These are phyloP conservation scores for Scrobipalpa atriplicella DNA, from an alignment of 2,888 invertebrate species.

Conservation along the genomic window DNA sequence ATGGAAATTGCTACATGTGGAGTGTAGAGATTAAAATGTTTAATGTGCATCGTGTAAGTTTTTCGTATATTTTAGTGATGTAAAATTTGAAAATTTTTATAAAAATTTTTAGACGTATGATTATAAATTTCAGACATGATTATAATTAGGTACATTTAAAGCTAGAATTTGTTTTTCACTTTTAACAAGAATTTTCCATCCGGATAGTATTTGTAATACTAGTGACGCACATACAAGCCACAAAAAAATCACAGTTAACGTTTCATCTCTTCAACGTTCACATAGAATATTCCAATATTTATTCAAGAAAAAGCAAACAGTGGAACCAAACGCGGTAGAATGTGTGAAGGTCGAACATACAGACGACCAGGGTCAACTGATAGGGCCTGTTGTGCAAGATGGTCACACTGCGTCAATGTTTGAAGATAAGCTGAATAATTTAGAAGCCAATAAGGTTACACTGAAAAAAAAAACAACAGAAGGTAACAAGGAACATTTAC, in stretches of 20 bases:
- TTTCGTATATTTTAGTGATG: too few species aligned
- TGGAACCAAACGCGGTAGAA: slow-evolving; percentile 38
- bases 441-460: background rate
- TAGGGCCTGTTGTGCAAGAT: slow-evolving; percentile 27
- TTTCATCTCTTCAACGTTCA: slow-evolving; percentile 26
- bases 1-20: background rate
- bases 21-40: background rate
- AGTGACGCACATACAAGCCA: background rate
- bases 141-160: too few species aligned
- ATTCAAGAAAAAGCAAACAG: slow-evolving; percentile 33
- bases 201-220: background rate
- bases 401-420: slow-evolving; percentile 12
- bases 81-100: too few species aligned
- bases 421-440: slow-evolving; percentile 6
- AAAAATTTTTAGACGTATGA: too few species aligned
- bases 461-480: background rate
- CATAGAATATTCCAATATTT: slow-evolving; percentile 34
- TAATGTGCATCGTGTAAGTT: background rate
- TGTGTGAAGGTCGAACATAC: slow-evolving; percentile 39
- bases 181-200: too few species aligned
- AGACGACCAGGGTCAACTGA: slow-evolving; percentile 37
- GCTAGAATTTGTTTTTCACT: too few species aligned
- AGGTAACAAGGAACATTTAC: background rate
- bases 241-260: slow-evolving; percentile 29
- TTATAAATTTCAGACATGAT: too few species aligned